phyloP scores from a whole-genome alignment of 2,888 invertebrate genomes.

The Diarsia dahlii region DNA sequence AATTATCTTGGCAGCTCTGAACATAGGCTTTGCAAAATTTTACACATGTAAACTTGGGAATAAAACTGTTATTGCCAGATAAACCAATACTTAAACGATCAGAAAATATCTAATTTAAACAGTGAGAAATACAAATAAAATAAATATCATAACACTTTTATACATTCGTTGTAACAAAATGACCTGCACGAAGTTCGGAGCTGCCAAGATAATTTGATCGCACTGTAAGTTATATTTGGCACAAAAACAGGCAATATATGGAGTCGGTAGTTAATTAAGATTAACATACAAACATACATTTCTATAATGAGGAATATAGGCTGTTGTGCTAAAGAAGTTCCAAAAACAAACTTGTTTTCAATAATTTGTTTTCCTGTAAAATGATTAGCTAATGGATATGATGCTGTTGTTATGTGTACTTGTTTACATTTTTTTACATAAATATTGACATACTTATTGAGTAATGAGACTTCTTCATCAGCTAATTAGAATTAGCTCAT shows the following conservation, averaged over 20 bases:
- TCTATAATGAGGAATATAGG: not conserved
- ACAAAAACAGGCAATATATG: not conserved
- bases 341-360: not conserved
- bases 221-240: not conserved
- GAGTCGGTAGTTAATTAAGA: no score
- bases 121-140: no score
- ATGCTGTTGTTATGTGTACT: not conserved
- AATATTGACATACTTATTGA: conserved; percentile 2
- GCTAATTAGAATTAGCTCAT: conserved; percentile 27
- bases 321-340: not conserved
- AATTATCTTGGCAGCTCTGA: no score
- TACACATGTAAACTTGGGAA: no score
- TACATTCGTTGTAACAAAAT: no score
- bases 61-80: no score
- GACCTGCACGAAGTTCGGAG: no score
- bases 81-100: no score
- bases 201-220: no score
- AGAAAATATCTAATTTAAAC: no score
- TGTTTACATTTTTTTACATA: not conserved
- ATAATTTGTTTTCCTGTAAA: conserved; percentile 4
- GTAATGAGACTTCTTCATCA: not conserved
- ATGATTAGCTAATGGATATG: not conserved
- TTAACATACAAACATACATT: not conserved
- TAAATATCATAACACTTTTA: no score
- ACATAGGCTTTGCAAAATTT: no score